Base-by-base conservation (phyloP, 2,888 invertebrate genomes). In the Nomada fucata region DNA sequence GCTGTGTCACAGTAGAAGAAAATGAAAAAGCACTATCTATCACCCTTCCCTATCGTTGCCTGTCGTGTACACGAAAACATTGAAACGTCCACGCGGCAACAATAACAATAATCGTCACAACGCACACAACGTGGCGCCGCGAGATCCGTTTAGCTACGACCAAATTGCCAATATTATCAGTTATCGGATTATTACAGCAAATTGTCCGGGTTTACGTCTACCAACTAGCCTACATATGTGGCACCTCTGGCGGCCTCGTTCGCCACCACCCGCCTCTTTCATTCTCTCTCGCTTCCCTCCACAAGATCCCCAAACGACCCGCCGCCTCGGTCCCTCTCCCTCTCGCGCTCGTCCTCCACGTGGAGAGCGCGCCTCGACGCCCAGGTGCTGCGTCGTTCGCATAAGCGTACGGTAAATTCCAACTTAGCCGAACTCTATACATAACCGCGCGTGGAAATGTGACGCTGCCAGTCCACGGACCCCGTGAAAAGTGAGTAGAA, bases 151-250 rank as follows among this genome's bases (percentile, higher is more conserved):
- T 89, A 91, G 84, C 85, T 72, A 74, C 70, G 79, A 78, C 84
- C 88, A 89, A 89, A 91, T 91, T 89, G 89, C 89, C 91, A 90
- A 91, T 92, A 91, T 91, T 92, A 92, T 92, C 92, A 89, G 91
- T 90, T 91, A 92, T 91, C 90, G 90, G 89, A 92, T 92, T 92
- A 92, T 92, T 92, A 92, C 89, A 88, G 90, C 88, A 90, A 92
- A 91, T 92, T 92, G 91, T 91, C 86, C 90, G 90, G 80, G 88
- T 89, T 89, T 88, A 89, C 90, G 88, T 89, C 89, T 86, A 88
- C 89, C 89, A 83, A 86, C 87, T 86, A 82, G 84, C 79, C 84
- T 83, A 86, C 89, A 87, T 83, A 86, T 79, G 59, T n/a, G 70
- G 65, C 80, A 77, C 82, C 81, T 74, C 71, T 76, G 79, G 79